phyloP scores from a whole-genome alignment of 2,797 vertebrate genomes.

The Chromobotia macracanthus region DNA sequence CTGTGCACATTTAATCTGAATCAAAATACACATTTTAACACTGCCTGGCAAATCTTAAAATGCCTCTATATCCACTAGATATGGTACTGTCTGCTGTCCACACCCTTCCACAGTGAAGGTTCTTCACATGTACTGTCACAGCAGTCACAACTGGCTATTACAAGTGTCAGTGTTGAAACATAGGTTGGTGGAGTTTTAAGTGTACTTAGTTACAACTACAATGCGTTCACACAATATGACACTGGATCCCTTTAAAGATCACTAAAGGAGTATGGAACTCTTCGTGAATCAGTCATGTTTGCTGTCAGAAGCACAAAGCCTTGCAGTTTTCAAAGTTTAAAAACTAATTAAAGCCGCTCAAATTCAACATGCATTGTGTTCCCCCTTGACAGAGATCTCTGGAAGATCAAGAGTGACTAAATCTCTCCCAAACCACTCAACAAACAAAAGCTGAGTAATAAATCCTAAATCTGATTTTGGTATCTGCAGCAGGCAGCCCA shows the following conservation, averaged over 20 bases:
- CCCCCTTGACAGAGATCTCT: constrained; percentile 72
- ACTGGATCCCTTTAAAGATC: constrained; percentile 28
- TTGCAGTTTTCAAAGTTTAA: constrained; percentile 69
- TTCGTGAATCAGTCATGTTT: constrained; percentile 33
- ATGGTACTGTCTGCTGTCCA: constrained; percentile 9
- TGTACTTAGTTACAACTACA: constrained; percentile 20
- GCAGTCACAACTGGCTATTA: constrained; percentile 34
- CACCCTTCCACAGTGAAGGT: constrained; percentile 2
- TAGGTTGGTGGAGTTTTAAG: constrained; percentile 32
- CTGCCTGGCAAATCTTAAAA: background rate
- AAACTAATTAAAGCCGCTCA: constrained; percentile 72
- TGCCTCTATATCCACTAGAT: constrained; percentile 1
- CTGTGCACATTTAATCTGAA: background rate
- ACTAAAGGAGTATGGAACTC: constrained; percentile 27
- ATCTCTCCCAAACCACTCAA: constrained; percentile 73
- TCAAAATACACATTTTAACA: background rate
- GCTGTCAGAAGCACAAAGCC: constrained; percentile 43
- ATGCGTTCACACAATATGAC: constrained; percentile 12
- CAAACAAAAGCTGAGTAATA: constrained; percentile 73
- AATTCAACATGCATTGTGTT: constrained; percentile 67
- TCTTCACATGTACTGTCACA: constrained; percentile 39
- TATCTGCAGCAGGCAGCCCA: constrained; percentile 75
- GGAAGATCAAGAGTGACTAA: constrained; percentile 67
- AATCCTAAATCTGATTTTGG: constrained; percentile 78
- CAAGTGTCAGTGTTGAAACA: constrained; percentile 30